Evolutionary conservation across 2,888 invertebrate genomes (phyloP), one percentile per base, ranked within the genome.

Genomic region (Apamea sordens): DNA sequence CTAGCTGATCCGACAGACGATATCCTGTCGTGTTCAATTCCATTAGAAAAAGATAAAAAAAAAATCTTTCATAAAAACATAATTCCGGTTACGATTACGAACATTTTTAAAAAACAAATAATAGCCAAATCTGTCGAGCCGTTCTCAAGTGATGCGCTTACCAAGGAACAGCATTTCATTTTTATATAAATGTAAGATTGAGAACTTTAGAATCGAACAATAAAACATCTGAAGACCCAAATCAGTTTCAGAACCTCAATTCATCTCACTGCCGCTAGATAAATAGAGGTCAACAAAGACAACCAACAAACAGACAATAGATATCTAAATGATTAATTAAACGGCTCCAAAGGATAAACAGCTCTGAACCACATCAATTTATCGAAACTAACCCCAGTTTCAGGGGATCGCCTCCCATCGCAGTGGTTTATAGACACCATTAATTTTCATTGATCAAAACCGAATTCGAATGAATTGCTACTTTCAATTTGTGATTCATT

Each of bases 341-440:
- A 65, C 59, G 36, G 74, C n/a, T 59, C 79, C n/a, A 75, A 80
- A 87, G 71, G 77, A 80, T 77, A 78, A 79, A 77, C 70, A 81
- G 76, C 47, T 70, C 56, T 28, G n/a, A 69, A 73, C 70, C 73
- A 41, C 86, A 74, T 77, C 65, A 78, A 85, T 86, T 87, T 78
- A 85, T 85, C 44, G 71, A 18, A 56, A 77, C 79, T 79, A 65
- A 65, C 77, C 79, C 53, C 32, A 68, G 74, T 77, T 79, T 74
- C 68, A 76, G 79, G 73, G 80, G 83, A 78, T 83, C 28, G 68
- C 63, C 68, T 72, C 72, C 36, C 56, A 28, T 72, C 69, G 24
- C 50, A 28, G 67, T 86, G 78, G 81, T 88, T 87, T 89, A 85
- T 82, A 71, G 83, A 24, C 8, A 69, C 59, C 65, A 83, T 86